Evolutionary conservation across 2,797 vertebrate genomes (phyloP), one percentile per base, ranked within the genome.

Genomic region (Acestrorhynchus altus): DNA sequence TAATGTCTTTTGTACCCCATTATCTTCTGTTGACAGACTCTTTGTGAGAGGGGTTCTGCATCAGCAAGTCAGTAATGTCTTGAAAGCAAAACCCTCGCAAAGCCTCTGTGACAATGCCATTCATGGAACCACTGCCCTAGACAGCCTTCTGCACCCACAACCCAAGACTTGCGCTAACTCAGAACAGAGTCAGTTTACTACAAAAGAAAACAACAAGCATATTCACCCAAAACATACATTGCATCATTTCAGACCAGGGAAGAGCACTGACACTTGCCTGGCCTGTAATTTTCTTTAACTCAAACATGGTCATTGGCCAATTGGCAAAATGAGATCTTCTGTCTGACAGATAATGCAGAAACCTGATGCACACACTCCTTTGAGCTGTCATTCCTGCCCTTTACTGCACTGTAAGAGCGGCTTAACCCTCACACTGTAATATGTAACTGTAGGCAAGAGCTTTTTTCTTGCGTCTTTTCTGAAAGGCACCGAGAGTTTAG

Each of bases 1-100:
- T 85, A 84, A 84, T 75, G 81, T 83, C 83, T 88, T 91, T 92
- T 92, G 86, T 91, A 54, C 80, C 71, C 87, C 82, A 87, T 90
- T 90, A 91, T 91, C 87, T 86, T 83, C 86, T 83, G 79, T 87
- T 90, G 88, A 88, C 88, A 89, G 84, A 77, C 83, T 83, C 89
- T 87, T 90, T 92, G 87, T 90, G 86, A 78, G 69, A 75, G 9
- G 46, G 60, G 86, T 86, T 88, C 87, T 83, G 86, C 91, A 87
- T 91, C 88, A 79, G 84, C 71, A 79, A 78, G 57, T 88, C 87
- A 24, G 83, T 85, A 85, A 90, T 84, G 87, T 88, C 86, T 77
- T 87, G 85, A 90, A 90, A 90, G 88, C 83, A 81, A 83, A 35
- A 82, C 87, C 86, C 87, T 78, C 86, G 79, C 88, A 91, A 85